Evolutionary conservation across 2,113 vertebrate genomes (phyloP), one percentile per base, ranked within the genome.

Genomic region (Cyanistes caeruleus): DNA sequence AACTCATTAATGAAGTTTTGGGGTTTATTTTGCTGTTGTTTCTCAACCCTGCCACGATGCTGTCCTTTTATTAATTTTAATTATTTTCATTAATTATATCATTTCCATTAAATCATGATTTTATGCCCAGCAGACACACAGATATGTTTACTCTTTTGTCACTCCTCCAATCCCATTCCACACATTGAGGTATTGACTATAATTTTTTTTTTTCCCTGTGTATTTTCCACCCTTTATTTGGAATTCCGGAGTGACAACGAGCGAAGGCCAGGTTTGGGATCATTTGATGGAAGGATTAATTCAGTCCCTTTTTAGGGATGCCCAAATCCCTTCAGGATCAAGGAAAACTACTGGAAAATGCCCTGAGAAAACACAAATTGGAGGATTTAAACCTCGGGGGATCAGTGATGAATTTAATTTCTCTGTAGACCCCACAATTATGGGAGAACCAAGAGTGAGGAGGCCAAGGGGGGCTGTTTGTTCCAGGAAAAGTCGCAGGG

Each of bases 341-440:
- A 79, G 83, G 87, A 41, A 75, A 97, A 77, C 65, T 24, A 24
- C 86, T 93, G 90, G n/a, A 95, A 95, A 93, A 97, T 49, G 68
- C 70, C 75, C 56, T 24, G 46, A 84, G 87, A 88, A 59, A 91
- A 87, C 86, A 91, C 86, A 92, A 85, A 96, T 91, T 53, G 93
- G 95, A 95, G 87, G 91, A 31, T 84, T 86, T 93, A 93, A 96
- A 89, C 77, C 89, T 63, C 65, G 68, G 83, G 69, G 95, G 95
- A 90, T 97, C 97, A 88, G 94, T 85, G 93, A 96, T 92, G 88
- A 91, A 96, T 95, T 92, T 90, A 62, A 41, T 96, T 93, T 72
- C 62, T 85, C 88, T 82, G 52, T 65, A 18, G 62, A 81, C 44
- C 81, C 90, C 85, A 62, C 91, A 75, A 30, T 95, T 79, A 84